A percentile compares a stretch with the other conserved stretches of the same genome.
phyloP scores from a whole-genome alignment of 2,113 vertebrate genomes.

The Laterallus jamaicensis region DNA sequence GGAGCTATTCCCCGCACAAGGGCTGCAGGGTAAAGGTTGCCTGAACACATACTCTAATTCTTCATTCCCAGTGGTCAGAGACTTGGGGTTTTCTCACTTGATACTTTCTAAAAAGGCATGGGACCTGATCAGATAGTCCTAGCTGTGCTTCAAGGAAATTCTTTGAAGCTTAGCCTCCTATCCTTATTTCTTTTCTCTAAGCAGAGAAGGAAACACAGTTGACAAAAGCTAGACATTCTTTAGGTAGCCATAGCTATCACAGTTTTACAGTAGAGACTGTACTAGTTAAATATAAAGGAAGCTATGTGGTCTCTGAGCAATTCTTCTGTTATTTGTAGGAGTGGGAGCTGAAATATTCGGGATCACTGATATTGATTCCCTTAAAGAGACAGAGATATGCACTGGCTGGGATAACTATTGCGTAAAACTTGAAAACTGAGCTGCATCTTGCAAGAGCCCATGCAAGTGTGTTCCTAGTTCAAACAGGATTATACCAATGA shows the following conservation, averaged over 20 bases:
- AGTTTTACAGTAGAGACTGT: not conserved
- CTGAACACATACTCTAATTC: not conserved
- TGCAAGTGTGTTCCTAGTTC: not conserved
- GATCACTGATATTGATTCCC: not conserved
- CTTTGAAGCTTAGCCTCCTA: not conserved
- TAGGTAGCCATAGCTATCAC: not conserved
- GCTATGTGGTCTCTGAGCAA: not conserved
- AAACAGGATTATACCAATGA: not conserved
- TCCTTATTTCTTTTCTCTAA: not conserved
- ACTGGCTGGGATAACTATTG: not conserved
- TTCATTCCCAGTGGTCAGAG: not conserved
- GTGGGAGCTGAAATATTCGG: not conserved
- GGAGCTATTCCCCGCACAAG: not conserved
- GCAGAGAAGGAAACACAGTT: not conserved
- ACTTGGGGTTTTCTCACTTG: not conserved
- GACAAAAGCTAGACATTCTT: not conserved
- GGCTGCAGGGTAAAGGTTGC: not conserved
- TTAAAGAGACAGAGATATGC: not conserved
- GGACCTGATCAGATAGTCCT: not conserved
- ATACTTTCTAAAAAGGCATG: not conserved
- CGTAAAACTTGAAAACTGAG: not conserved
- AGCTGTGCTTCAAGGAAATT: not conserved
- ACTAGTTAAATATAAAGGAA: slow-evolving; percentile 22
- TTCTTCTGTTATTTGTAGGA: slow-evolving; percentile 12
- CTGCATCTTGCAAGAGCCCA: not conserved